phyloP scores from a whole-genome alignment of 2,888 invertebrate species.

The Caenorhabditis angaria region DNA sequence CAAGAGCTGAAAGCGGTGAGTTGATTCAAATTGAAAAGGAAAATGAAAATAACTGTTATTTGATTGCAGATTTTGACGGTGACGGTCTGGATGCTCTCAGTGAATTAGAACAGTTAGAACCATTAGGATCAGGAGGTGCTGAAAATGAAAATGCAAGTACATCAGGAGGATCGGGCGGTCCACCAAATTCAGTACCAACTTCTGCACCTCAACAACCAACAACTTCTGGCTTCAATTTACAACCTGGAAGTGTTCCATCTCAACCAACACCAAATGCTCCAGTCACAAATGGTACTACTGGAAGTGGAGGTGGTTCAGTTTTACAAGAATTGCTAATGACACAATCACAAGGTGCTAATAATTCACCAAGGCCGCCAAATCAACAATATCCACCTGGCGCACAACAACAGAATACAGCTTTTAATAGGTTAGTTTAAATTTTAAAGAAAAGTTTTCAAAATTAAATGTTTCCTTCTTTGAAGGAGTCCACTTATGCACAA shows the following conservation, averaged over 20 bases:
- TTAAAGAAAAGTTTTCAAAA: neutral
- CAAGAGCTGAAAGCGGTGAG: slow-evolving; percentile 45
- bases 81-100: slow-evolving; percentile 51
- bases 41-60: neutral
- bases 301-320: slow-evolving; percentile 34
- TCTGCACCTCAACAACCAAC: slow-evolving; percentile 20
- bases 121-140: slow-evolving; percentile 17
- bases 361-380: slow-evolving; percentile 44
- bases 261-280: slow-evolving; percentile 10
- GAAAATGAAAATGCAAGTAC: slow-evolving; percentile 22
- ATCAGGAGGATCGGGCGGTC: slow-evolving; percentile 41
- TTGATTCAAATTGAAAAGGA: neutral
- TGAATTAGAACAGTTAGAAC: slow-evolving; percentile 62
- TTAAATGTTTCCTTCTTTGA: neutral
- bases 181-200: slow-evolving; percentile 28
- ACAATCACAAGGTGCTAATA: slow-evolving; percentile 43
- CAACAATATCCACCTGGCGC: slow-evolving; percentile 18
- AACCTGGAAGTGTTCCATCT: slow-evolving; percentile 16
- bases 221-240: slow-evolving; percentile 29
- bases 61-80: slow-evolving; percentile 45
- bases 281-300: slow-evolving; percentile 15
- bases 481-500: slow-evolving; percentile 45
- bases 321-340: slow-evolving; percentile 67
- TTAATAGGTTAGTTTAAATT: slow-evolving; percentile 21
- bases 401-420: slow-evolving; percentile 19